Evolutionary conservation across 2,113 vertebrate genomes (phyloP), one percentile per base, ranked within the genome.

Genomic region (Alethe castanea): DNA sequence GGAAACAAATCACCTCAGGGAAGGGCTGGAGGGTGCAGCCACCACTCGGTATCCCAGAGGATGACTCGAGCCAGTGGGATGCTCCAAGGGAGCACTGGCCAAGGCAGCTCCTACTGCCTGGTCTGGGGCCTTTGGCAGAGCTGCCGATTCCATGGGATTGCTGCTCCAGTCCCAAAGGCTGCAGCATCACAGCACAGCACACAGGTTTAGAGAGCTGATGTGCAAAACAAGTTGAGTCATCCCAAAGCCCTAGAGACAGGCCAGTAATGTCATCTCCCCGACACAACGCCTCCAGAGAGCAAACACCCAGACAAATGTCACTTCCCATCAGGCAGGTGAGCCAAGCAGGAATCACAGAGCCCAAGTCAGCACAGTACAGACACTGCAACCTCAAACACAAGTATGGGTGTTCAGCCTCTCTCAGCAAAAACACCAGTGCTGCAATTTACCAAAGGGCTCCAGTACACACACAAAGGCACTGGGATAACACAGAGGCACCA

Each of bases 381-480:
- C 29, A 29, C 71, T 8, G 36, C 26, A 57, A 6, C 57, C 79
- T 47, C 76, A n/a, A 33, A 61, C 80, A 47, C 54, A 28, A 47
- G 26, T 1, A 20, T 0, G 1, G 1, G 12, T 14, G 45, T 20
- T 20, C 42, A n/a, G 33, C 48, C 22, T 31, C 6, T 17, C 62
- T 31, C 53, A 36, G 77, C 61, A 71, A 47, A 28, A 48, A 4
- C 6, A 1, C 24, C 76, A 54, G 17, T 0, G 3, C 81, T 59
- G 45, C 31, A 16, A 35, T 36, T 44, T 18, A 65, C 4, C 5
- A 42, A 28, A 52, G 33, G 42, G 35, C 38, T 59, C 47, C 42
- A 5, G 0, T 5, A 26, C 1, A 0, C 23, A 3, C n/a, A 4
- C 0, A 0, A 15, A 38, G 0, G 23, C 1, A 0, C 8, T 36